Evolutionary conservation across 1,140 invertebrate genomes (phyloP).

Genomic region (Neodiprion pinetum): DNA sequence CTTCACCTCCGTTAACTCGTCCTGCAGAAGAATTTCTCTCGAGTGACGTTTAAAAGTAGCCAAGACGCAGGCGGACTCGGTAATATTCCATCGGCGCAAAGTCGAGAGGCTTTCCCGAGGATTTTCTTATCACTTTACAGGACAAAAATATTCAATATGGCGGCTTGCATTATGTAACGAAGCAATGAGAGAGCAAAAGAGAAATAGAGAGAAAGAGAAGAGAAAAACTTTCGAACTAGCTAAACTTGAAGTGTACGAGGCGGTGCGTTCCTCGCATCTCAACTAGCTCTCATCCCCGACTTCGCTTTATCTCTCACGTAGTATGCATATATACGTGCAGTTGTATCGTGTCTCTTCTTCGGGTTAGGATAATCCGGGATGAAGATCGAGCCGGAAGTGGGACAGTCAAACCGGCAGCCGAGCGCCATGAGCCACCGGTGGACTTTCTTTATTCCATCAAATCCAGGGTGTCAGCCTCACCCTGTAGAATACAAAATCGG

Average conservation of each 20-base stretch:
- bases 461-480: too few species aligned
- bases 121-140: constrained; percentile 49
- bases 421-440: too few species aligned
- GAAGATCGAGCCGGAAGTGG: too few species aligned
- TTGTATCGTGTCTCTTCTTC: too few species aligned
- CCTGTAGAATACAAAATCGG: too few species aligned
- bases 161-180: constrained; percentile 51
- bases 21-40: not conserved
- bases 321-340: too few species aligned
- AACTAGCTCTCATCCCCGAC: constrained; percentile 20
- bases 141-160: constrained; percentile 49
- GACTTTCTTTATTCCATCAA: too few species aligned
- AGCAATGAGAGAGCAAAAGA: constrained; percentile 29
- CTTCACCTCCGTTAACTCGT: not conserved
- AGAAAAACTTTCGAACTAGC: not conserved
- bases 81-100: constrained; percentile 2
- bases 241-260: not conserved
- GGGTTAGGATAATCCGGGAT: too few species aligned
- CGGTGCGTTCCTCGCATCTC: constrained; percentile 23
- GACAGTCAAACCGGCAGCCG: too few species aligned
- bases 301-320: not conserved
- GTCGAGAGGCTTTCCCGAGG: constrained; percentile 36
- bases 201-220: not conserved
- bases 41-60: constrained; percentile 3
- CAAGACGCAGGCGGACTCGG: not conserved